These are phyloP conservation scores for Notamacropus eugenii DNA, from an alignment of 2,797 vertebrate genomes.

Conservation along the genomic window DNA sequence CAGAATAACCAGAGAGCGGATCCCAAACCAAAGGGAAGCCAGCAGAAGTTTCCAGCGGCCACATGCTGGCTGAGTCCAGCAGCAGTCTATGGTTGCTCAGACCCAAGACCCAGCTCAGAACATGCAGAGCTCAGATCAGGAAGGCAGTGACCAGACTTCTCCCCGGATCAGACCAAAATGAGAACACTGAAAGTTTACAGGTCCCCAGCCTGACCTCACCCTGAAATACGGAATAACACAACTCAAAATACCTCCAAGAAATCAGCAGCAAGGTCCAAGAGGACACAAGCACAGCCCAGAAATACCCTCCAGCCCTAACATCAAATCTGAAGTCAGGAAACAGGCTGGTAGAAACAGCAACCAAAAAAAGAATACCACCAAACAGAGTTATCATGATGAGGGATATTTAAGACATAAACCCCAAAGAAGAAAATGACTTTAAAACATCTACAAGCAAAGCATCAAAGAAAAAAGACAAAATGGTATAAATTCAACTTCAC, in stretches of 20 bases:
- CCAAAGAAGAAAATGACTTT: no score
- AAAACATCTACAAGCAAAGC: no score
- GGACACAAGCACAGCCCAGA: not conserved
- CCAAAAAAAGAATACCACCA: no score
- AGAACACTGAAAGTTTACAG: not conserved
- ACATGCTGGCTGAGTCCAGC: not conserved
- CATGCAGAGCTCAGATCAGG: not conserved
- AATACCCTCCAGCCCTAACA: not conserved
- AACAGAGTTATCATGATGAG: no score
- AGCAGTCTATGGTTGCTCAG: not conserved
- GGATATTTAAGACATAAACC: no score
- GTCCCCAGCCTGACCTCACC: not conserved
- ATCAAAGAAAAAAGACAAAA: no score
- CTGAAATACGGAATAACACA: not conserved
- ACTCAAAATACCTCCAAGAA: not conserved
- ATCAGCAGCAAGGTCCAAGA: not conserved
- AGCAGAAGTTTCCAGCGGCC: not conserved
- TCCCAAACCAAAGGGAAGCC: not conserved
- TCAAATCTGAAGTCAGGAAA: no score
- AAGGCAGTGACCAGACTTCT: not conserved
- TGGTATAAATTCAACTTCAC: no score
- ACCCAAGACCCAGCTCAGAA: not conserved
- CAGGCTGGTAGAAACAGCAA: no score
- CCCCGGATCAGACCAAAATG: not conserved
- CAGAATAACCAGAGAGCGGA: not conserved